Base-by-base conservation (phyloP, 2,888 invertebrate genomes). In the Tryphoninae sp. region DNA sequence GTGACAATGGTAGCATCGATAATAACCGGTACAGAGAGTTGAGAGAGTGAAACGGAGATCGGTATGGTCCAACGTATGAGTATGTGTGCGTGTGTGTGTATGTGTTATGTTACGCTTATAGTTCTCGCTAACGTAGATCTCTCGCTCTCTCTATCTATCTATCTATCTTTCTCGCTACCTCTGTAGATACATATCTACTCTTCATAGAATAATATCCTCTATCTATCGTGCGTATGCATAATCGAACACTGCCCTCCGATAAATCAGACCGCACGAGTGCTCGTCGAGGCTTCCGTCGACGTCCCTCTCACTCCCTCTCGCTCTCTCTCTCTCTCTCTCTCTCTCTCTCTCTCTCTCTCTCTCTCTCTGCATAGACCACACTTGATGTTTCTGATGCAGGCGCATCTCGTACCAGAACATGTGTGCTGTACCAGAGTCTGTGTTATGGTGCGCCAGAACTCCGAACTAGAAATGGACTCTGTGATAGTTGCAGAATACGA, bases 171-270 rank as follows among this genome's bases (percentile, higher is more conserved):
- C 49, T 58, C 19, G 53, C 23, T 45, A 67, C 59, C n/a, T 78
- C 62, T 49, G 19, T 22, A 49, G 16, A 62, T 51, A 33, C 62
- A 40, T 68, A 62, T 68, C 40, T 53, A 7, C n/a, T 61, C 9
- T 55, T 53, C 77, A 55, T 68, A 55, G 51, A 71, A 71, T 65
- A 65, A 55, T 78, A 73, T 68, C 42, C 73, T 13, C 19, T 51
- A 67, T 74, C 62, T 64, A 19, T 74, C 55, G 11, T 23, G 49
- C 49, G 73, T 65, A 71, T 78, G 69, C 78, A 78, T 78, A 81
- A 78, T 81, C 74, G 81, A 81, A 74, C 59, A 64, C 26, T 69
- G 73, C 61, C 23, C 74, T 71, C 68, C 81, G 78, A 81, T 81
- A 81, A 81, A 81, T 81, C 81, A 78, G 69, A 64, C 26, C 59